Conservation (phyloP, 2,888 invertebrate species). For the Copidosoma aretas region DNA sequence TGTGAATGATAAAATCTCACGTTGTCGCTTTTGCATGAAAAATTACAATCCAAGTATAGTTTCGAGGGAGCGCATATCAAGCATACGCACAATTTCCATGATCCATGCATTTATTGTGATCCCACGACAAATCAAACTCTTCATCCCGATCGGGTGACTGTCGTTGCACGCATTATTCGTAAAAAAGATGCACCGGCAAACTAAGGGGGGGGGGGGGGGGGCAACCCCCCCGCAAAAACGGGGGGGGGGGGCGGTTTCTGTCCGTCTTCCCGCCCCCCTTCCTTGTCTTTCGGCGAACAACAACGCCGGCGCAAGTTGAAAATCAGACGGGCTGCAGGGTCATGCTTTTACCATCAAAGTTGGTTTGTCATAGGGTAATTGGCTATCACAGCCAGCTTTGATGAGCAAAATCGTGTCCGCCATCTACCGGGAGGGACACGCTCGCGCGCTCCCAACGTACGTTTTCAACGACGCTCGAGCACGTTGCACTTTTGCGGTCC, state of each 20-base stretch:
- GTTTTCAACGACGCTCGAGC: background rate
- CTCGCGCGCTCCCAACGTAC: no score
- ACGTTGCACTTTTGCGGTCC: conserved; percentile 66
- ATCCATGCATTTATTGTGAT: no score
- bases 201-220: conserved; percentile 44
- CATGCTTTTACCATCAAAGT: conserved; percentile 77
- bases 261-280: conserved; percentile 85
- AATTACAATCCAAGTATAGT: no score
- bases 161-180: no score
- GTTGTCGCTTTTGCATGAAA: no score
- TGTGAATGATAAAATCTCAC: no score
- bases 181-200: no score
- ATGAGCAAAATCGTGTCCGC: conserved; percentile 81
- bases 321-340: conserved; percentile 48
- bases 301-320: background rate
- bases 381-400: conserved; percentile 96
- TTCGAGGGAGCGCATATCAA: no score
- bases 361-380: conserved; percentile 78
- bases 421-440: background rate
- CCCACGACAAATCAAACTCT: no score
- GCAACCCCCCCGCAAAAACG: conserved; percentile 89
- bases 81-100: no score
- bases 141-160: no score
- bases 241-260: conserved; percentile 95
- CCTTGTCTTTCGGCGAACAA: conserved; percentile 99